Evolutionary conservation across 2,888 invertebrate genomes (phyloP).

Genomic region (Rhaphigaster nebulosa): DNA sequence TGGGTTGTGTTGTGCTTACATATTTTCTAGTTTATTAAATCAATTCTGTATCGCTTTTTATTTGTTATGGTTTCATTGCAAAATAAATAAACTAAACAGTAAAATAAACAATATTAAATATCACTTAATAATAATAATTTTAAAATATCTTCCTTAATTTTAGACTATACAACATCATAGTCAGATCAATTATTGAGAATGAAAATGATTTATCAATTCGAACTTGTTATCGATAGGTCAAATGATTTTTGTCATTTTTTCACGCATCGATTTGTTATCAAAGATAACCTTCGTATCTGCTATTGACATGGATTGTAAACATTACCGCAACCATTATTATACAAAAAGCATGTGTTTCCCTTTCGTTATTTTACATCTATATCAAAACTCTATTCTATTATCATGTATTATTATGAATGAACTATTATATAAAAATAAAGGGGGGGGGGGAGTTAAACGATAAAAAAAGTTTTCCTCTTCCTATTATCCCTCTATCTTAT

Average conservation of each 20-base stretch:
- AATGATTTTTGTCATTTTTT: not conserved
- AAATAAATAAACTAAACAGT: not conserved
- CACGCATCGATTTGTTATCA: not conserved
- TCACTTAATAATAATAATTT: not conserved
- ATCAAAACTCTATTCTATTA: not conserved
- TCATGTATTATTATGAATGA: not conserved
- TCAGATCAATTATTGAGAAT: not conserved
- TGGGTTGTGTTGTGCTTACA: not conserved
- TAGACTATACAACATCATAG: not conserved
- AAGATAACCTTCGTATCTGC: not conserved
- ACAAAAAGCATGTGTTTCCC: not conserved
- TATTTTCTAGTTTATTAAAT: not conserved
- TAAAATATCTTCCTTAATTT: not conserved
- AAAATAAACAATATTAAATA: not conserved
- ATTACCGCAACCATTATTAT: not conserved
- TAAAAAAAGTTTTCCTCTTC: no score
- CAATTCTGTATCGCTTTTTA: not conserved
- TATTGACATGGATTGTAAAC: slow-evolving; percentile 7
- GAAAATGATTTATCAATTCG: not conserved
- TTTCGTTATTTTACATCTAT: not conserved
- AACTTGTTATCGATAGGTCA: not conserved
- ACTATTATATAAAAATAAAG: no score
- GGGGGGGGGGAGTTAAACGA: no score
- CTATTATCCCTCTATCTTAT: no score
- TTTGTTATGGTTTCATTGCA: not conserved